phyloP scores from a whole-genome alignment of 2,113 vertebrate species.

The Alexandromys fortis region DNA sequence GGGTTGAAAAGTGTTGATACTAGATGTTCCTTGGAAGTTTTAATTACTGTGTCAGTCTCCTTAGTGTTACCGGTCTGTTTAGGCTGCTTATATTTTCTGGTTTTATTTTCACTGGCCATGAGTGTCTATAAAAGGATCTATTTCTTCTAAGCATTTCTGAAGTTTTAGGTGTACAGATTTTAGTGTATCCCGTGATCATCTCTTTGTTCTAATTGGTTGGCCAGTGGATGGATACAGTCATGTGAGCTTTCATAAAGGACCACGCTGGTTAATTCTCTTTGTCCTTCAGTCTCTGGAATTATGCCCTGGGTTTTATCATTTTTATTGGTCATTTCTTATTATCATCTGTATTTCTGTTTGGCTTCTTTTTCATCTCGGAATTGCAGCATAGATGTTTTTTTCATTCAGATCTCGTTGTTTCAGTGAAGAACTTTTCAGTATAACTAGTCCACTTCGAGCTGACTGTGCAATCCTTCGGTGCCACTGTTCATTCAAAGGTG shows the following conservation, averaged over 20 bases:
- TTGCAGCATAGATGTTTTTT: not conserved
- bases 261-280: not conserved
- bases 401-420: not conserved
- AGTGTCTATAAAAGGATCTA: not conserved
- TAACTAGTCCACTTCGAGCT: not conserved
- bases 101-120: not conserved
- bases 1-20: not conserved
- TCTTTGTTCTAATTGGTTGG: not conserved
- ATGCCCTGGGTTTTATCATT: not conserved
- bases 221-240: not conserved
- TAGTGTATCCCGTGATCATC: not conserved
- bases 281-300: not conserved
- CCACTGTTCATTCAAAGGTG: not conserved
- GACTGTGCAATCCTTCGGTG: not conserved
- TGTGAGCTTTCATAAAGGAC: not conserved
- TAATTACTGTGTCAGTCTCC: not conserved
- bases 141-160: not conserved
- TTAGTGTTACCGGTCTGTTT: not conserved
- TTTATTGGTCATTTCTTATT: not conserved
- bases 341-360: not conserved
- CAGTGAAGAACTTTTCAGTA: not conserved
- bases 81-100: not conserved
- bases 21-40: not conserved
- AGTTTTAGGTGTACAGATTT: not conserved
- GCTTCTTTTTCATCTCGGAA: not conserved